Percentiles rank a stretch among this genome's conserved stretches.
Evolutionary conservation across 2,113 vertebrate genomes (phyloP).

Genomic region (Sebastes schlegelii): DNA sequence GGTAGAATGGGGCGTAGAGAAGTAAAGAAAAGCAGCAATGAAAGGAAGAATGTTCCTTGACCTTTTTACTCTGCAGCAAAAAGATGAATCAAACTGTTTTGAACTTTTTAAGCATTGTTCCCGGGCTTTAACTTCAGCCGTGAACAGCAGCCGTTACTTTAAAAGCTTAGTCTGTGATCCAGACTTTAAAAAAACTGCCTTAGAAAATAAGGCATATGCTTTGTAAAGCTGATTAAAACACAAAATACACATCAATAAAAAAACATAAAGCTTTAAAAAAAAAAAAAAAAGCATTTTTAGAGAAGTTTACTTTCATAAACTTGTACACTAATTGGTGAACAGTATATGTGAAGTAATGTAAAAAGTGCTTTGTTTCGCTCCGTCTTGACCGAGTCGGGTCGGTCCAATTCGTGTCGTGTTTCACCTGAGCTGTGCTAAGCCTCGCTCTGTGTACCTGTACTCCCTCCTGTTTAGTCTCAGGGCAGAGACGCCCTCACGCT

Average conservation of each 20-base stretch:
- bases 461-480: conserved; percentile 73
- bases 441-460: conserved; percentile 29
- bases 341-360: neutral
- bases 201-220: conserved; percentile 12
- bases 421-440: conserved; percentile 27
- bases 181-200: conserved; percentile 1
- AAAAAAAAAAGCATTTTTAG: neutral
- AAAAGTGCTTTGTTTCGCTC: conserved; percentile 4
- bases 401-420: conserved; percentile 27
- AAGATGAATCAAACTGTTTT: conserved; percentile 57
- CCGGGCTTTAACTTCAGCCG: conserved; percentile 26
- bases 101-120: conserved; percentile 59
- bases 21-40: conserved; percentile 36
- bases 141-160: conserved; percentile 30
- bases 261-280: neutral
- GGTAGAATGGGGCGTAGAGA: conserved; percentile 21
- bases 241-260: conserved; percentile 1
- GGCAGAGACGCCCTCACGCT: conserved; percentile 62
- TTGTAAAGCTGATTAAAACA: conserved; percentile 29
- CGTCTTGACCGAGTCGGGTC: conserved; percentile 11
- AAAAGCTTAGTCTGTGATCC: conserved; percentile 33
- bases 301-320: neutral
- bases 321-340: neutral
- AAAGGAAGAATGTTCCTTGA: conserved; percentile 69
- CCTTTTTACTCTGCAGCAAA: conserved; percentile 57